A percentile compares a stretch with the other conserved stretches of the same genome.
Evolutionary conservation across 2,888 invertebrate species (phyloP).

Genomic region (Cantharis rustica): DNA sequence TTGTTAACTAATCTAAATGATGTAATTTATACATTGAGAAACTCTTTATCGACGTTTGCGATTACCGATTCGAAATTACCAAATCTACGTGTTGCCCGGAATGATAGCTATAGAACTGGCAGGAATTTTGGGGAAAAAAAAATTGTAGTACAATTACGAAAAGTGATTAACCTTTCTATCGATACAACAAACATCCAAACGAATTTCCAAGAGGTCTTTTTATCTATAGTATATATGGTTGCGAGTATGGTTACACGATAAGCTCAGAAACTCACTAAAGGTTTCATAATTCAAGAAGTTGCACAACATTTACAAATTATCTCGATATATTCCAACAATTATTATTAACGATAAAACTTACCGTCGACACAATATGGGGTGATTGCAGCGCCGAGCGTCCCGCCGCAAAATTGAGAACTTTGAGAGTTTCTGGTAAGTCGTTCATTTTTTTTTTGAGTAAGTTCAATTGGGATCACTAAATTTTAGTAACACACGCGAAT

Average conservation of each 20-base stretch:
- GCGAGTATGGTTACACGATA: not conserved
- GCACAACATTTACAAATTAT: not conserved
- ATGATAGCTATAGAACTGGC: not conserved
- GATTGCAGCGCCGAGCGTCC: conserved; percentile 36
- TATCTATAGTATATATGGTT: not conserved
- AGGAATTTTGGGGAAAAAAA: not conserved
- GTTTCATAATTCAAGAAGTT: conserved; percentile 4
- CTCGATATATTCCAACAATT: not conserved
- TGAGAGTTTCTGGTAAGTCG: conserved; percentile 44
- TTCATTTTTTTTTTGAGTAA: conserved; percentile 38
- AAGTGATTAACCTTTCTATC: not conserved
- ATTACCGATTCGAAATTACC: not conserved
- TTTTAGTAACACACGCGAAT: not conserved
- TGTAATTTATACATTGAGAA: not conserved
- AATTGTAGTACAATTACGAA: not conserved
- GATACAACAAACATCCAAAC: not conserved
- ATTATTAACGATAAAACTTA: conserved; percentile 31
- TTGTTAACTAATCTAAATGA: not conserved
- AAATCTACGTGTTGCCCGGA: not conserved
- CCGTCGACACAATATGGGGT: conserved; percentile 38
- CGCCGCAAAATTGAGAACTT: conserved; percentile 44
- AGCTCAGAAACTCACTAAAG: not conserved
- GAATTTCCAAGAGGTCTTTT: not conserved
- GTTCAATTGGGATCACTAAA: not conserved
- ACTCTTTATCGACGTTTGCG: not conserved